Conservation (phyloP, 2,888 invertebrate genomes). For the Eledone cirrhosa region DNA sequence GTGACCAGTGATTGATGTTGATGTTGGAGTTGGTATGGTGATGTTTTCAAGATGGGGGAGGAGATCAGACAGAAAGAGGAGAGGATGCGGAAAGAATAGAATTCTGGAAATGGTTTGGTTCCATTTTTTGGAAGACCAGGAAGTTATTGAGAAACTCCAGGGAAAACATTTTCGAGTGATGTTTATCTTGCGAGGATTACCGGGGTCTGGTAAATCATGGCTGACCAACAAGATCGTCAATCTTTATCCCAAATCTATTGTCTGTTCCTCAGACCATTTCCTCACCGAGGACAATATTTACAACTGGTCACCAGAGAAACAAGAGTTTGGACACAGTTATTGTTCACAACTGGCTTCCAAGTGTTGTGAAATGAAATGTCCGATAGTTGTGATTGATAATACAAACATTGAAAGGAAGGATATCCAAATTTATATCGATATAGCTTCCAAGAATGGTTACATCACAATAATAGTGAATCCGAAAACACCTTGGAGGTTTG, state of each 20-base stretch:
- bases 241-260: constrained; percentile 47
- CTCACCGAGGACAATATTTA: constrained; percentile 53
- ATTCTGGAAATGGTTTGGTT: constrained; percentile 44
- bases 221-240: constrained; percentile 51
- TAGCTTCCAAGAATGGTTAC: constrained; percentile 58
- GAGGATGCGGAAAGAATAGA: constrained; percentile 30
- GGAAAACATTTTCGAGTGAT: constrained; percentile 48
- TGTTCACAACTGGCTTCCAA: constrained; percentile 56
- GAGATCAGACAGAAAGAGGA: not conserved
- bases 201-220: constrained; percentile 66
- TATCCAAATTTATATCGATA: constrained; percentile 57
- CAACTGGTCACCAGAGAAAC: constrained; percentile 46
- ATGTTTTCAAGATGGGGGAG: constrained; percentile 17
- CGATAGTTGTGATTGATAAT: constrained; percentile 65
- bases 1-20: too few relatives aligned
- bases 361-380: constrained; percentile 47
- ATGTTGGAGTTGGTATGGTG: too few relatives aligned
- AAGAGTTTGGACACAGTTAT: constrained; percentile 59
- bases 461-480: constrained; percentile 61
- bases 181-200: constrained; percentile 65
- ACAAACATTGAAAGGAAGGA: constrained; percentile 65
- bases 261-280: constrained; percentile 65
- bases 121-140: constrained; percentile 47
- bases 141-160: constrained; percentile 42
- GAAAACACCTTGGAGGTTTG: constrained; percentile 61